Evolutionary conservation across 2,797 vertebrate species (phyloP).

Genomic region (Hippopotamyrus pictus): DNA sequence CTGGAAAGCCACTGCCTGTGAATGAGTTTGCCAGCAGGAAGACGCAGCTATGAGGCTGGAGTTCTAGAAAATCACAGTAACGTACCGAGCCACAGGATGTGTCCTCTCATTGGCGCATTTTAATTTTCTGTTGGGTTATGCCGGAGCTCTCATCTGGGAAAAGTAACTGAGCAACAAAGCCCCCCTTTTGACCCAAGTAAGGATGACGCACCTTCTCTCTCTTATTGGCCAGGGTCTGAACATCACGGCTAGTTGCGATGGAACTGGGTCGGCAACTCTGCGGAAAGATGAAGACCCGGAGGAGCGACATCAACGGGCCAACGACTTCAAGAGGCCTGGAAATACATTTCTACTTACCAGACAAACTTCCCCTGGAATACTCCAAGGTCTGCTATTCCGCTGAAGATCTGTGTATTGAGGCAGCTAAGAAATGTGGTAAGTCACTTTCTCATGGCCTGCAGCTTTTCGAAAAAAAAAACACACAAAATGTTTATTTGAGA

Average conservation of each 20-base stretch:
- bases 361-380: slow-evolving; percentile 62
- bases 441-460: slow-evolving; percentile 10
- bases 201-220: not conserved
- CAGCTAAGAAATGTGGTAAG: slow-evolving; percentile 82
- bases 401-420: slow-evolving; percentile 78
- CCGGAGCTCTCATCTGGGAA: not conserved
- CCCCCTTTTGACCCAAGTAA: not conserved
- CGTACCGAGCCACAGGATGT: not conserved
- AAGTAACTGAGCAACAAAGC: not conserved
- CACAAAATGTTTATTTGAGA: not conserved
- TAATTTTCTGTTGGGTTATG: not conserved
- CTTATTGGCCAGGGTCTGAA: slow-evolving; percentile 67
- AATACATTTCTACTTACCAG: slow-evolving; percentile 75
- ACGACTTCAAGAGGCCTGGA: slow-evolving; percentile 69
- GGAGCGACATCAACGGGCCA: slow-evolving; percentile 54
- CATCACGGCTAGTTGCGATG: slow-evolving; percentile 71
- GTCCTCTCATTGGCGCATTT: not conserved
- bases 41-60: not conserved
- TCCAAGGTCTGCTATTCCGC: slow-evolving; percentile 71
- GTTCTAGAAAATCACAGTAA: not conserved
- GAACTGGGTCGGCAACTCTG: slow-evolving; percentile 90
- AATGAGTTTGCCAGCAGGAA: not conserved
- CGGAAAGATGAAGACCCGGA: slow-evolving; percentile 80
- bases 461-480: not conserved
- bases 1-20: not conserved